Percentiles rank a stretch among this genome's conserved stretches.
Evolutionary conservation across 1,140 invertebrate species (phyloP).

Genomic region (Copidosoma floridanum): DNA sequence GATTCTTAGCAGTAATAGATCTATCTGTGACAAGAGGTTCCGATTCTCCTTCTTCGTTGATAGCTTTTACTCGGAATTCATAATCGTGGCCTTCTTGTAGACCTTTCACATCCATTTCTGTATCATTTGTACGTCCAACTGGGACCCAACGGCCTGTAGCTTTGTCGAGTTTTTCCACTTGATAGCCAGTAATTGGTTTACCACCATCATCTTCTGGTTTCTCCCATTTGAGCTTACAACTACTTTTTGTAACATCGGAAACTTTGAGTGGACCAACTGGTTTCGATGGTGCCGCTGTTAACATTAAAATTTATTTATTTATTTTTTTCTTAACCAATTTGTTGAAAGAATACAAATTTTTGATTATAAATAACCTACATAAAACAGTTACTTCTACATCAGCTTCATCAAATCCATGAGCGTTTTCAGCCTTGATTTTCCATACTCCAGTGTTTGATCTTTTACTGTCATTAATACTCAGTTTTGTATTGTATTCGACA

Average conservation of each 20-base stretch:
- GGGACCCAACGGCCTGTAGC: conserved; percentile 91
- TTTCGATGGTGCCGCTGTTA: conserved; percentile 72
- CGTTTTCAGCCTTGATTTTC: conserved; percentile 87
- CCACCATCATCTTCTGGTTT: conserved; percentile 98
- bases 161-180: conserved; percentile 95
- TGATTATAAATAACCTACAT: conserved; percentile 57
- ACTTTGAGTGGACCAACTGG: conserved; percentile 91
- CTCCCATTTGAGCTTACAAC: conserved; percentile 93
- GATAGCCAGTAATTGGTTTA: conserved; percentile 91
- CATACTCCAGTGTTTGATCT: conserved; percentile 86
- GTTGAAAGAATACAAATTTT: neutral
- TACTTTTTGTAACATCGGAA: conserved; percentile 86
- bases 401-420: conserved; percentile 90
- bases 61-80: conserved; percentile 94
- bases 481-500: conserved; percentile 90
- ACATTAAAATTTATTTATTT: conserved; percentile 13
- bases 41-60: conserved; percentile 97
- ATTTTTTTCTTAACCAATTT: neutral
- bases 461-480: conserved; percentile 80
- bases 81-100: conserved; percentile 93
- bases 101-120: conserved; percentile 88
- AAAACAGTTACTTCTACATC: conserved; percentile 91
- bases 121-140: conserved; percentile 81
- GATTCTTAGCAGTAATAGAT: conserved; percentile 87
- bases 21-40: conserved; percentile 89